A percentile compares a stretch with the other conserved stretches of the same genome.
phyloP scores from a whole-genome alignment of 2,113 vertebrate genomes.

The Scomber colias region DNA sequence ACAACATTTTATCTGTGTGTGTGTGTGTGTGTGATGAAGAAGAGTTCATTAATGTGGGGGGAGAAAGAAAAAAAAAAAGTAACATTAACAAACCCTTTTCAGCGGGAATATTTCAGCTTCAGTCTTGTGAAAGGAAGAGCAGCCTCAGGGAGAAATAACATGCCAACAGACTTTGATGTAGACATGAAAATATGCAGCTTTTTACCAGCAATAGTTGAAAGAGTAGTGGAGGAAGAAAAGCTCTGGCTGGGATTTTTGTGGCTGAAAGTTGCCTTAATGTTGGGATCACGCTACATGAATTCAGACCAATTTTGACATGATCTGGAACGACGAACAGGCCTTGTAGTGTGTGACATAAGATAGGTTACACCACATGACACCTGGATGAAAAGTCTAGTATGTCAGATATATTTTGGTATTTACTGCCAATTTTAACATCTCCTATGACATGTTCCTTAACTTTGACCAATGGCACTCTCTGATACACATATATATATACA shows the following conservation, averaged over 20 bases:
- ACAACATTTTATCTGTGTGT: slow-evolving; percentile 4
- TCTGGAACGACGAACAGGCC: too few relatives aligned
- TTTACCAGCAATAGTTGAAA: slow-evolving; percentile 36
- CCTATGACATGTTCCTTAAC: too few relatives aligned
- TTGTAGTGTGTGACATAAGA: too few relatives aligned
- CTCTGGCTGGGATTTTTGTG: slow-evolving; percentile 9
- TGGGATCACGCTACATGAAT: too few relatives aligned
- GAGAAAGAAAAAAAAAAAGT: not conserved
- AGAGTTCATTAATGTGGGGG: not conserved
- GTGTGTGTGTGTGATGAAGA: not conserved
- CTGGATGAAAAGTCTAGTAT: too few relatives aligned
- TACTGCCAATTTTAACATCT: too few relatives aligned
- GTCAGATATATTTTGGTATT: too few relatives aligned
- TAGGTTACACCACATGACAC: too few relatives aligned
- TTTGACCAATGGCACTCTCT: too few relatives aligned
- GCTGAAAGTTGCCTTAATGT: slow-evolving; percentile 9
- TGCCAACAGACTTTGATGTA: slow-evolving; percentile 53
- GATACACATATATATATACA: too few relatives aligned
- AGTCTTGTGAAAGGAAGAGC: slow-evolving; percentile 13
- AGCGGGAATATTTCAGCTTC: not conserved
- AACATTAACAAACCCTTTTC: slow-evolving; percentile 17
- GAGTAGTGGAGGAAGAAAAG: slow-evolving; percentile 11
- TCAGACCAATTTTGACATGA: too few relatives aligned
- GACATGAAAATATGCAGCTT: slow-evolving; percentile 41
- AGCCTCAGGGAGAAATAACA: slow-evolving; percentile 49